Evolutionary conservation across 2,113 vertebrate species (phyloP).

Genomic region (Phyllostomus discolor): DNA sequence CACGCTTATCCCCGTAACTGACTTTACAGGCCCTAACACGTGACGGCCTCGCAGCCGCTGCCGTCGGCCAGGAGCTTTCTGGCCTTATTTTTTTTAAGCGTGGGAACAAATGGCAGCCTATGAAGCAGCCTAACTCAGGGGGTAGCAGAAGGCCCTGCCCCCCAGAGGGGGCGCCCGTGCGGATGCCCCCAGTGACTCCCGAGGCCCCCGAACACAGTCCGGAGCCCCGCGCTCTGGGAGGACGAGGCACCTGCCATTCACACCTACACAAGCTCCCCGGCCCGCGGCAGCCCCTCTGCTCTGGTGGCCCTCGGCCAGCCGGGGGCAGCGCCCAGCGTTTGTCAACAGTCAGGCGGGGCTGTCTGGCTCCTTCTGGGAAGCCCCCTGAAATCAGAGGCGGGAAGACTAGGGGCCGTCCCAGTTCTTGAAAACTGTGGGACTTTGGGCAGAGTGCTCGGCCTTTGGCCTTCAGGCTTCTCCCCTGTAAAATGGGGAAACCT

Average conservation of each 20-base stretch:
- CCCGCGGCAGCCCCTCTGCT: not conserved
- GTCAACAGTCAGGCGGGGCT: fast-evolving
- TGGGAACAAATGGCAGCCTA: no score
- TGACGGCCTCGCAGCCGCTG: not conserved
- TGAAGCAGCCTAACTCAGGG: no score
- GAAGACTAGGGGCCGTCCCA: not conserved
- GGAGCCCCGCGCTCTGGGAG: fast-evolving
- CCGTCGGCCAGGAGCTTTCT: not conserved
- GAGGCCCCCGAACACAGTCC: fast-evolving
- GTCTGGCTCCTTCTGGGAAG: not conserved
- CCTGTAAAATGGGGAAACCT: fast-evolving
- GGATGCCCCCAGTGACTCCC: fast-evolving
- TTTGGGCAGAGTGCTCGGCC: not conserved
- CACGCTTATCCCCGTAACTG: fast-evolving
- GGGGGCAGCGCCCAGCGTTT: fast-evolving
- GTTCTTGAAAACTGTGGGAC: not conserved
- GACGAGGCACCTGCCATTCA: fast-evolving
- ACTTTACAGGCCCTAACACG: not conserved
- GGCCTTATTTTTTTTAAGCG: not conserved
- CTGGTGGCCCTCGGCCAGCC: fast-evolving
- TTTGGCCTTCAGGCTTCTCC: not conserved
- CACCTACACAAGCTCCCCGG: fast-evolving
- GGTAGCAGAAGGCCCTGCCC: not conserved
- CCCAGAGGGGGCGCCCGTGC: not conserved
- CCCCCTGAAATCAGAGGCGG: not conserved